Percentiles rank a stretch among this genome's conserved stretches.
These are phyloP conservation scores for Mastigias papua DNA, from an alignment of 30 jellyfish, hydroid and myxozoan genomes.

Conservation along the genomic window DNA sequence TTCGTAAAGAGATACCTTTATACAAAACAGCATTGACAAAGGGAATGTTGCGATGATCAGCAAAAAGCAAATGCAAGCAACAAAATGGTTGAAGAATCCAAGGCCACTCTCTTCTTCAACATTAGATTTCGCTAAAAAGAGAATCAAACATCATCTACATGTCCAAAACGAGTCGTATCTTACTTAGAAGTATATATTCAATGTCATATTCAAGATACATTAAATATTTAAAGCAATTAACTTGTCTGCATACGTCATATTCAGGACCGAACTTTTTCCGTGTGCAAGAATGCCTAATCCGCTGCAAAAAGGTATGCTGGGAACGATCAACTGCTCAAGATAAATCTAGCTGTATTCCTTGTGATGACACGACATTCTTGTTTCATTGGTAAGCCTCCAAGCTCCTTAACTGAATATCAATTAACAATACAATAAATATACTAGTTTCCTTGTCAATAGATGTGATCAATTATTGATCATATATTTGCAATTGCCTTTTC, in stretches of 20 bases:
- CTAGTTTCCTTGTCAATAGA: background rate
- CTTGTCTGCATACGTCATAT: too few species aligned
- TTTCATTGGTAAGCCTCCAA: background rate
- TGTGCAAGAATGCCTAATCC: background rate
- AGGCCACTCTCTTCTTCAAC: conserved; percentile 62
- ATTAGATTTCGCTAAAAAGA: conserved; percentile 20
- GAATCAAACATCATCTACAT: background rate
- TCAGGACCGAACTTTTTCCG: too few species aligned
- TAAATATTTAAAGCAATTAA: too few species aligned
- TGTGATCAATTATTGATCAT: background rate
- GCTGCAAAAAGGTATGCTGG: too few species aligned
- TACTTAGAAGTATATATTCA: too few species aligned
- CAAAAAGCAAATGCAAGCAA: conserved; percentile 62
- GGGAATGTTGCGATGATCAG: conserved; percentile 79
- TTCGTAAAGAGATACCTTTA: conserved; percentile 74
- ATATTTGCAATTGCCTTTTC: background rate
- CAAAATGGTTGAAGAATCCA: conserved; percentile 70
- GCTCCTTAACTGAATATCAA: too few species aligned
- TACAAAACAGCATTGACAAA: conserved; percentile 78
- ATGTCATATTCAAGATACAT: too few species aligned
- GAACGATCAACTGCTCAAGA: background rate
- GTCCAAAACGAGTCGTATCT: too few species aligned
- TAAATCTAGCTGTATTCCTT: background rate
- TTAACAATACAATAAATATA: background rate
- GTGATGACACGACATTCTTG: background rate